phyloP scores from a whole-genome alignment of 1,140 invertebrate species.

The Geopemphigus sp. region DNA sequence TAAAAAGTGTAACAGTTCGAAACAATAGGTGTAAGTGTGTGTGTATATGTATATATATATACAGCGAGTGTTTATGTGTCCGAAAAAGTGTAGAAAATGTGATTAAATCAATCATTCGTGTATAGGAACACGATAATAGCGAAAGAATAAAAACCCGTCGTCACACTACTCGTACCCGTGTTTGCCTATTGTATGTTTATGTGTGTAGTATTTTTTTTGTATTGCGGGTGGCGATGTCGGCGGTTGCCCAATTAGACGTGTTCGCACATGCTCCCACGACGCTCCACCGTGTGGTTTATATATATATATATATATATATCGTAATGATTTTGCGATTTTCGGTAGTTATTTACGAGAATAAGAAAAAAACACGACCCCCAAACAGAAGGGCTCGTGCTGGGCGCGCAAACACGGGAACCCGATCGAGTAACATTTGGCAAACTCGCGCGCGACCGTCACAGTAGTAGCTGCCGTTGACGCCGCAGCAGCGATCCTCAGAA shows the following conservation, averaged over 20 bases:
- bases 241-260: slow-evolving; percentile 39
- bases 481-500: neutral
- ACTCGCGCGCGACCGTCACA: slow-evolving; percentile 43
- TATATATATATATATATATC: neutral
- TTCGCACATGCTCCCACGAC: slow-evolving; percentile 37
- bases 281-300: neutral
- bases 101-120: slow-evolving; percentile 37
- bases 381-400: slow-evolving; percentile 31
- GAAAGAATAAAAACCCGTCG: slow-evolving; percentile 5
- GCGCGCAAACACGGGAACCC: slow-evolving; percentile 29
- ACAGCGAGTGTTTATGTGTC: neutral
- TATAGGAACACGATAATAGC: slow-evolving; percentile 1
- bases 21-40: neutral
- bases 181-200: neutral
- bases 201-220: neutral
- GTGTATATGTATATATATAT: neutral
- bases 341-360: slow-evolving; percentile 41
- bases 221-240: neutral
- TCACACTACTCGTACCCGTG: neutral
- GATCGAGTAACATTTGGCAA: slow-evolving; percentile 48
- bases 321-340: slow-evolving; percentile 49
- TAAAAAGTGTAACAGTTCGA: neutral
- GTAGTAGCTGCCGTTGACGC: slow-evolving; percentile 1
- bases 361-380: slow-evolving; percentile 21
- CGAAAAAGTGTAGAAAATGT: neutral